phyloP scores from a whole-genome alignment of 2,113 vertebrate genomes.

The Tinamus guttatus region DNA sequence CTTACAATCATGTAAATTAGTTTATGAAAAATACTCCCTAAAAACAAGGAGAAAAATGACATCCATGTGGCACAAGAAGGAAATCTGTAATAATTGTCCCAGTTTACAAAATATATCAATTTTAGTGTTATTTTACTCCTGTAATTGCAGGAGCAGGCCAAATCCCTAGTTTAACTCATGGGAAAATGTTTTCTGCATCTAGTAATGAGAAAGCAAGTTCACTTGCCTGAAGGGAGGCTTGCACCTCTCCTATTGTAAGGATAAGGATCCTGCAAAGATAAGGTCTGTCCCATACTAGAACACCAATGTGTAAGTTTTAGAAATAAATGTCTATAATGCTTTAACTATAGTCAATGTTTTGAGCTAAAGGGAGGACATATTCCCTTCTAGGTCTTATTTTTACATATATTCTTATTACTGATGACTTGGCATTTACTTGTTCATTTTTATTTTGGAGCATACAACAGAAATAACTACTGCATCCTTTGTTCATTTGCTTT shows the following conservation, averaged over 20 bases:
- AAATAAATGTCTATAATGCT: background rate
- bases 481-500: background rate
- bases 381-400: background rate
- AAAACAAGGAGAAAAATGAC: background rate
- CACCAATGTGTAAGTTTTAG: background rate
- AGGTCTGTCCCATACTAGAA: accelerated
- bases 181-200: background rate
- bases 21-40: background rate
- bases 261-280: background rate
- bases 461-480: background rate
- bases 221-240: background rate
- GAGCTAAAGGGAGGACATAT: background rate
- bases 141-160: background rate
- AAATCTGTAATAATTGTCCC: background rate
- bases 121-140: background rate
- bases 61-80: background rate
- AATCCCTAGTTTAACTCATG: background rate
- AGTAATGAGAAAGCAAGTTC: background rate
- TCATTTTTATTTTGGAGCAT: background rate
- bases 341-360: background rate
- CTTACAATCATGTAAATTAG: background rate
- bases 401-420: background rate
- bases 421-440: background rate
- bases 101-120: background rate
- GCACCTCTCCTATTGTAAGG: background rate